Conservation (phyloP, 1,140 invertebrate species). For the Argopecten irradians region DNA sequence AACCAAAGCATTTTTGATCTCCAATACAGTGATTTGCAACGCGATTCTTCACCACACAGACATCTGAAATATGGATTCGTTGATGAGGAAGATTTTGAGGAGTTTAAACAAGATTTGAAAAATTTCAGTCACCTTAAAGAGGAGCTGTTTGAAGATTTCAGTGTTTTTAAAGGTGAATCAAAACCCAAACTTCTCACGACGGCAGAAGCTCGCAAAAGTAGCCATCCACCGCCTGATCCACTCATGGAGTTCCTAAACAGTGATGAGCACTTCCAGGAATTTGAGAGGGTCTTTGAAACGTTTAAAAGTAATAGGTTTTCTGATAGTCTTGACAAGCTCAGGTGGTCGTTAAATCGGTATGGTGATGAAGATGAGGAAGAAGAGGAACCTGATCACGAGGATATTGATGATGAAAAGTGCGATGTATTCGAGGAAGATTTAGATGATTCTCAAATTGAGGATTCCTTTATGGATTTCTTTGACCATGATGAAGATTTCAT, state of each 20-base stretch:
- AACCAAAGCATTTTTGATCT: constrained; percentile 11
- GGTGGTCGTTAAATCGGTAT: constrained; percentile 50
- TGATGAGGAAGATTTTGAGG: constrained; percentile 73
- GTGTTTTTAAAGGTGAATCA: neutral
- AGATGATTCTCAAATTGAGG: constrained; percentile 56
- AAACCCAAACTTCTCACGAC: constrained; percentile 29
- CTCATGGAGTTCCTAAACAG: constrained; percentile 72
- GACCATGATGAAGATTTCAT: constrained; percentile 72
- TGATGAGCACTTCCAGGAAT: constrained; percentile 73
- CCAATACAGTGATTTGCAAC: neutral
- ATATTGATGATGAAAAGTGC: constrained; percentile 46
- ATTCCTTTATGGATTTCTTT: constrained; percentile 71
- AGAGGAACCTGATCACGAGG: constrained; percentile 38
- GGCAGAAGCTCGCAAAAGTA: constrained; percentile 45
- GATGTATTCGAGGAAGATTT: constrained; percentile 45
- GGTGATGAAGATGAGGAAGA: constrained; percentile 48
- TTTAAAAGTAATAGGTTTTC: constrained; percentile 68
- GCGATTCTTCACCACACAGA: constrained; percentile 18
- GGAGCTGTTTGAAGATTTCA: constrained; percentile 35
- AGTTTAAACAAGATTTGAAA: constrained; percentile 68
- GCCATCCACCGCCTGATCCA: constrained; percentile 36
- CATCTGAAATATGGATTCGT: constrained; percentile 66
- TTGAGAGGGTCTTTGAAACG: constrained; percentile 72
- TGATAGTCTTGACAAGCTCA: constrained; percentile 56
- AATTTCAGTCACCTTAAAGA: constrained; percentile 58